Conservation (phyloP, 2,113 vertebrate genomes). For the Potamarius usumacintae region DNA sequence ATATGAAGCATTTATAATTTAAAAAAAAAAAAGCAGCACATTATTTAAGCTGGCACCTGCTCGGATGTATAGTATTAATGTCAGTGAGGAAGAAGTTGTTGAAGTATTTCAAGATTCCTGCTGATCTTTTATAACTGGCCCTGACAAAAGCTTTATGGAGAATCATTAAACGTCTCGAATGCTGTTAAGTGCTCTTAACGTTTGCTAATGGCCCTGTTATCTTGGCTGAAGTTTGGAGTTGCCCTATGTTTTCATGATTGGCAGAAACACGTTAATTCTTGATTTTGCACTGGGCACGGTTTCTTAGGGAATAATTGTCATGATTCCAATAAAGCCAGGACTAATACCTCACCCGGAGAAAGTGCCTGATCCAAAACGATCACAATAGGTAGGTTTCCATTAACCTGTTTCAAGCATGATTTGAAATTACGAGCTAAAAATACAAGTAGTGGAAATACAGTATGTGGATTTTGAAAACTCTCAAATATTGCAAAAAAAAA, state of each 20-base stretch:
- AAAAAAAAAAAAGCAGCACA: not conserved
- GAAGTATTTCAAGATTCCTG: not conserved
- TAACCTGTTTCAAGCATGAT: too few relatives aligned
- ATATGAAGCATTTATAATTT: not conserved
- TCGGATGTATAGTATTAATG: not conserved
- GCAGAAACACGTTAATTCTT: not conserved
- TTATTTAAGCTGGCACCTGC: not conserved
- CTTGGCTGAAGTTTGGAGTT: not conserved
- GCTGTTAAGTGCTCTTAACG: not conserved
- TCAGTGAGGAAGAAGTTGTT: not conserved
- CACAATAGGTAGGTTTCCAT: not conserved
- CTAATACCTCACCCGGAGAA: not conserved
- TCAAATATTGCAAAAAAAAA: too few relatives aligned
- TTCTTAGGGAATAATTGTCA: not conserved
- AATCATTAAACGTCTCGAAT: not conserved
- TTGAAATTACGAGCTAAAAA: too few relatives aligned
- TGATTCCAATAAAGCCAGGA: not conserved
- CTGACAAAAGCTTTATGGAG: conserved; percentile 9
- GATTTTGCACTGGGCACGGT: not conserved
- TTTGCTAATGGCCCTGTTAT: not conserved
- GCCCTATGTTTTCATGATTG: not conserved
- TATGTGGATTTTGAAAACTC: too few relatives aligned
- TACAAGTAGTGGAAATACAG: too few relatives aligned
- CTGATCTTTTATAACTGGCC: conserved; percentile 3
- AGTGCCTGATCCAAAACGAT: not conserved